These are phyloP conservation scores for Lithophane leautieri DNA, from an alignment of 2,888 invertebrate genomes.

Conservation along the genomic window DNA sequence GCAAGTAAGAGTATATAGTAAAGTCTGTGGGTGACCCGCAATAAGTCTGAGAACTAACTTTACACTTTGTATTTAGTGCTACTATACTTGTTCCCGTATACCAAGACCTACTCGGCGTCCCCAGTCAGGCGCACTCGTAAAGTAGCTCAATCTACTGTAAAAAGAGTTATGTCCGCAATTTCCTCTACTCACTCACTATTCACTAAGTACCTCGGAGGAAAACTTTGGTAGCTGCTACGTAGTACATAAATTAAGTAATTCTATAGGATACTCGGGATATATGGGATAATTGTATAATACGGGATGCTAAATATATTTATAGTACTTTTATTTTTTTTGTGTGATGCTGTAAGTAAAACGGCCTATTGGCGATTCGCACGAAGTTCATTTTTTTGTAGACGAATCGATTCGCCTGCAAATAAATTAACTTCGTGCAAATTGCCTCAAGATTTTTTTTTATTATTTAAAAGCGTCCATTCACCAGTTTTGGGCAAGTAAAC, in stretches of 20 bases:
- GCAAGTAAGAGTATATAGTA: conserved; percentile 12
- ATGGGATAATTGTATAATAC: too few species aligned
- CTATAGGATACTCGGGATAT: conserved; percentile 5
- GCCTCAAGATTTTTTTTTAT: too few species aligned
- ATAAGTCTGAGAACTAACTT: conserved; percentile 50
- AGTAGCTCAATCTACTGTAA: conserved; percentile 62
- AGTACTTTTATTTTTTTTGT: not conserved
- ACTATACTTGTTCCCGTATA: conserved; percentile 27
- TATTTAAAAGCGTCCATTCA: too few species aligned
- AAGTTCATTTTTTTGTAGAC: too few species aligned
- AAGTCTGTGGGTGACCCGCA: conserved; percentile 42
- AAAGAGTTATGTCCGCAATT: conserved; percentile 62
- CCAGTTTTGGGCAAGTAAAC: too few species aligned
- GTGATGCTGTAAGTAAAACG: not conserved
- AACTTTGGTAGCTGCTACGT: conserved; percentile 38
- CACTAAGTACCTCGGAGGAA: conserved; percentile 51
- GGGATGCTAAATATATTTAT: too few species aligned
- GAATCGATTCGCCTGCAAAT: too few species aligned
- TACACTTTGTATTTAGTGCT: conserved; percentile 48
- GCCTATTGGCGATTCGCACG: too few species aligned
- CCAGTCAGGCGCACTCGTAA: conserved; percentile 45
- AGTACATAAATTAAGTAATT: conserved; percentile 32
- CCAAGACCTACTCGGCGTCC: conserved; percentile 25
- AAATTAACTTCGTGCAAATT: too few species aligned
- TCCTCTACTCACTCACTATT: conserved; percentile 54